Percentiles rank a stretch among this genome's conserved stretches.
Evolutionary conservation across 2,113 vertebrate genomes (phyloP).

Genomic region (Cariama cristata): DNA sequence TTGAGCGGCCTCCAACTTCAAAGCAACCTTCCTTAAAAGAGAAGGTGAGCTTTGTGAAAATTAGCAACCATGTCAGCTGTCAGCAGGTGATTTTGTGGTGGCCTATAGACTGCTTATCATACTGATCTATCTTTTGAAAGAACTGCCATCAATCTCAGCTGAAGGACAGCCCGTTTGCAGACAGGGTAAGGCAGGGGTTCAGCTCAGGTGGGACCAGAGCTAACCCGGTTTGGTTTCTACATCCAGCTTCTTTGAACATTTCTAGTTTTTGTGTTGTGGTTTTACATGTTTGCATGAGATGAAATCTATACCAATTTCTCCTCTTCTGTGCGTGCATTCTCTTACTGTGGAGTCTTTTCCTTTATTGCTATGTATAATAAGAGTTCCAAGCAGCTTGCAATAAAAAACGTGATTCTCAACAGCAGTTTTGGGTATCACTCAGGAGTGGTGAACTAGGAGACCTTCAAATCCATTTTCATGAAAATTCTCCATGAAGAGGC

Average conservation of each 20-base stretch:
- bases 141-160: background rate
- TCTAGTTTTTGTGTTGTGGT: background rate
- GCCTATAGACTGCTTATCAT: background rate
- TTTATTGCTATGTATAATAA: background rate
- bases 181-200: background rate
- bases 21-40: background rate
- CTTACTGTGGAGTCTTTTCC: background rate
- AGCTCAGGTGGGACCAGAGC: background rate
- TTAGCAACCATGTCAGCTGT: background rate
- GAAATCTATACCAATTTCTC: background rate
- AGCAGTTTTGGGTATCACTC: background rate
- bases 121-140: background rate
- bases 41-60: background rate
- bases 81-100: background rate
- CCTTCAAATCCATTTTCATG: background rate
- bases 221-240: background rate
- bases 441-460: background rate
- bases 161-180: background rate
- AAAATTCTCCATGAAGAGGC: background rate
- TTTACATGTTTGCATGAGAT: slow-evolving; percentile 4
- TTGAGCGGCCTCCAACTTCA: background rate
- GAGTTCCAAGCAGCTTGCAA: background rate
- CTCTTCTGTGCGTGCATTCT: background rate
- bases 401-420: rapidly evolving
- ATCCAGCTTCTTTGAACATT: background rate